These are phyloP conservation scores for Cottus gobio DNA, from an alignment of 2,113 vertebrate genomes.

Conservation along the genomic window DNA sequence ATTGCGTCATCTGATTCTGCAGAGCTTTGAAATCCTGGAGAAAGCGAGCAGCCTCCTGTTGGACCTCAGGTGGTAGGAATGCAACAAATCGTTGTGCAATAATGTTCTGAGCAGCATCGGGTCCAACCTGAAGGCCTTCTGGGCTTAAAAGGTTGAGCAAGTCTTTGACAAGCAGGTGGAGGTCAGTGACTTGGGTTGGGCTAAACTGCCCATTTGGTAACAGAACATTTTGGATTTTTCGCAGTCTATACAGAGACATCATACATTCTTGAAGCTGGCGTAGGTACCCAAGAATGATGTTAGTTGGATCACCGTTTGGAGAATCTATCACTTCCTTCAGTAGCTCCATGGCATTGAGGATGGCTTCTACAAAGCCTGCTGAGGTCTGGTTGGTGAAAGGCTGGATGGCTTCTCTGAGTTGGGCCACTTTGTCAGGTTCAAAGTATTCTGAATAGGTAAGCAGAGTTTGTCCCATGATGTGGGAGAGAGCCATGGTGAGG, in stretches of 20 bases:
- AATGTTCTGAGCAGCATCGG: slow-evolving; percentile 54
- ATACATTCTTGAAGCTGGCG: slow-evolving; percentile 70
- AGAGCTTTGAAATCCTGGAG: slow-evolving; percentile 65
- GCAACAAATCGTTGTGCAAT: slow-evolving; percentile 61
- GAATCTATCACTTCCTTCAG: slow-evolving; percentile 61
- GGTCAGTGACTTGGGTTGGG: slow-evolving; percentile 48
- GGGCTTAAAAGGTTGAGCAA: slow-evolving; percentile 68
- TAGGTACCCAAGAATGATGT: slow-evolving; percentile 66
- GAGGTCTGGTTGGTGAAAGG: slow-evolving; percentile 75
- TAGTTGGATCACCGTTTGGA: slow-evolving; percentile 58
- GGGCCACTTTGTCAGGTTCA: slow-evolving; percentile 44
- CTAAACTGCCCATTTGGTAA: slow-evolving; percentile 51
- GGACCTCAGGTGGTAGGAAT: slow-evolving; percentile 61
- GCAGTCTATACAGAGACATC: slow-evolving; percentile 50
- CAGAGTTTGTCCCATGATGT: slow-evolving; percentile 67
- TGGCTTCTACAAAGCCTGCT: slow-evolving; percentile 58
- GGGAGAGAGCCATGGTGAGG: slow-evolving; percentile 66
- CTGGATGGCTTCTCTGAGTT: slow-evolving; percentile 54
- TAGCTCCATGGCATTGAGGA: slow-evolving; percentile 67
- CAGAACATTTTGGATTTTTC: slow-evolving; percentile 32
- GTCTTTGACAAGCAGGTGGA: slow-evolving; percentile 45
- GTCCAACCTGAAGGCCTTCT: slow-evolving; percentile 51
- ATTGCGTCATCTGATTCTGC: slow-evolving; percentile 56
- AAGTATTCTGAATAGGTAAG: slow-evolving; percentile 69
- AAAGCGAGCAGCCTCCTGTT: slow-evolving; percentile 43